A percentile compares a stretch with the other conserved stretches of the same genome.
These are phyloP conservation scores for Pholis gunnellus DNA, from an alignment of 2,113 vertebrate species.

Conservation along the genomic window DNA sequence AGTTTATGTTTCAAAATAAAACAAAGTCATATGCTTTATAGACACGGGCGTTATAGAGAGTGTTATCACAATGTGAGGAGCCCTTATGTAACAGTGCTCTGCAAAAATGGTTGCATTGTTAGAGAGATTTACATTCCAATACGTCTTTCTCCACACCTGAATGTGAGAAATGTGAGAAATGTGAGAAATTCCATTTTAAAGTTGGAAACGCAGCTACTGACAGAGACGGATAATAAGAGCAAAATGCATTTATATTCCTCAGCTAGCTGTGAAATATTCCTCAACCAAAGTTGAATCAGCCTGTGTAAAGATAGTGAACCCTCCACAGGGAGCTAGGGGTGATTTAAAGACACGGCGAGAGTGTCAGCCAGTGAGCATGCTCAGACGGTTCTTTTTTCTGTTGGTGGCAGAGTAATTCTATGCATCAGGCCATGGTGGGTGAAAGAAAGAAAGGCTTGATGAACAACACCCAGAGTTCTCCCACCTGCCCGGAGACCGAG, in stretches of 20 bases:
- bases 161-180: not conserved
- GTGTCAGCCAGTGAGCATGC: conserved; percentile 1
- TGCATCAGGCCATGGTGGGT: not conserved
- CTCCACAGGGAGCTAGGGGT: not conserved
- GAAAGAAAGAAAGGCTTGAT: conserved; percentile 18
- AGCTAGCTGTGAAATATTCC: not conserved
- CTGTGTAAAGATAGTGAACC: conserved; percentile 13
- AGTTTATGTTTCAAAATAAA: not conserved
- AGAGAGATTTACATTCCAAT: not conserved
- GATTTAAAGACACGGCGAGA: conserved; percentile 9
- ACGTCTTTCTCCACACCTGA: not conserved
- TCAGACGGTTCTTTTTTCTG: conserved; percentile 11
- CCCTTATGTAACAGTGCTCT: not conserved
- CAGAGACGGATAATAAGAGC: not conserved
- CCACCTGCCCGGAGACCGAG: conserved; percentile 4
- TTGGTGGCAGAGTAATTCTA: conserved; percentile 22
- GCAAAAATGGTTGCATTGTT: not conserved
- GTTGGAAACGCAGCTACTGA: not conserved
- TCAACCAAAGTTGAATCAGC: conserved; percentile 21
- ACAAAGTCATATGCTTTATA: too few relatives aligned
- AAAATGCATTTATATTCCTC: conserved; percentile 14
- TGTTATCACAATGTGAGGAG: too few relatives aligned
- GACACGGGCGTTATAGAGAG: too few relatives aligned
- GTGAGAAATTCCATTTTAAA: not conserved
- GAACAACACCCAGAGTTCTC: conserved; percentile 30